Conservation (phyloP, 2,113 vertebrate species). For the Oncorhynchus masou region DNA sequence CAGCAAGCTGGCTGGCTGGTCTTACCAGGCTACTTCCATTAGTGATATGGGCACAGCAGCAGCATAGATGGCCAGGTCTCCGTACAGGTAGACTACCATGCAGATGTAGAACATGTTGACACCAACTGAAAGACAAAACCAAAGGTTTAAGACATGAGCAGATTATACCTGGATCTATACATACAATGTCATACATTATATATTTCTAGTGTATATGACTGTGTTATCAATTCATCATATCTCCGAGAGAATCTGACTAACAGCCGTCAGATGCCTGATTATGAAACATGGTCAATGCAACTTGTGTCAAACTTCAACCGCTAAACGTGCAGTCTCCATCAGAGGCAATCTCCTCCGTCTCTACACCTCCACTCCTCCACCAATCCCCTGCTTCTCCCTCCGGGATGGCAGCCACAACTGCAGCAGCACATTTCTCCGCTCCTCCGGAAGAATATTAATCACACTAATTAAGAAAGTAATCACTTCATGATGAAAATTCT, state of each 20-base stretch:
- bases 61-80: conserved; percentile 96
- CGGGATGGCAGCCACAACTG: background rate
- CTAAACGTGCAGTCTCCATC: conserved; percentile 10
- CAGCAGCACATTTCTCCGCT: conserved; percentile 7
- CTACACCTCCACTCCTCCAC: conserved; percentile 22
- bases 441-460: conserved; percentile 46
- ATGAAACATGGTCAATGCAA: conserved; percentile 18
- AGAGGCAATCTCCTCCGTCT: conserved; percentile 23
- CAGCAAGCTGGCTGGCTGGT: conserved; percentile 5
- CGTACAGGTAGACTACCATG: conserved; percentile 96
- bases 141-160: too few relatives aligned
- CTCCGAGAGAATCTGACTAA: background rate
- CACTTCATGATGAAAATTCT: conserved; percentile 17
- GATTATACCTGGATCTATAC: too few relatives aligned
- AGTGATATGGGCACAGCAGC: conserved; percentile 94
- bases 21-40: conserved; percentile 97
- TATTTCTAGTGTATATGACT: too few relatives aligned
- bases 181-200: too few relatives aligned
- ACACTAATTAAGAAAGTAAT: conserved; percentile 54
- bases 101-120: conserved; percentile 99
- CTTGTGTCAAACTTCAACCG: conserved; percentile 12
- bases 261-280: conserved; percentile 19
- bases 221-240: background rate
- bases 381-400: conserved; percentile 25
- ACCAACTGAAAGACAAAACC: conserved; percentile 79